Base-by-base conservation (phyloP, 2,888 invertebrate species). In the Lasioglossum lativentre region DNA sequence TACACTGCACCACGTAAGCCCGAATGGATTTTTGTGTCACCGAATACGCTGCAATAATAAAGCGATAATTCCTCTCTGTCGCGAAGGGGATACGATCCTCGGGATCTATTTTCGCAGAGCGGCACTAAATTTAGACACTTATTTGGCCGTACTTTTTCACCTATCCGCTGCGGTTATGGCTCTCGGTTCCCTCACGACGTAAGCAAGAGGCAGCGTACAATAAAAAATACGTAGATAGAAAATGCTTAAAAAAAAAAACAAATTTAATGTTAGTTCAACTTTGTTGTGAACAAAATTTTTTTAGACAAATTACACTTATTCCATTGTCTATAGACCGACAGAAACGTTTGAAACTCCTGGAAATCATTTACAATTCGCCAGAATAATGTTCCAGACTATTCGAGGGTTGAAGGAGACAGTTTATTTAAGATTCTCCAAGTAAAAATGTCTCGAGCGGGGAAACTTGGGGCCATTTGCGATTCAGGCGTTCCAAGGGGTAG, bases 11-110 rank as follows among this genome's bases (percentile, higher is more conserved):
- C 90, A 90, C 86, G 89, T 85, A 79, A 88, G 81, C 80, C 86
- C 87, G 75, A 88, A 86, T 91, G 88, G 87, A 79, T 87, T 91
- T 92, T 93, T 91, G 89, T 90, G 89, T 91, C 91, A 90, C 83
- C 81, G 78, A 77, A 81, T 74, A 34, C 74, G 40, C 16, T 56
- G 80, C 83, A 71, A 73, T 84, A 79, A 89, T 88, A 86, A 90
- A 83, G 71, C 72, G 80, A 76, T 82, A 82, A 72, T 79, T 75
- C 63, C 63, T 14, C 40, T 40, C 12, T 10, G 27, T 16, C 63
- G 76, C 30, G 12, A 23, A 47, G 14, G 47, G 40, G 27, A 19
- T 45, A 38, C 27, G 38, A 63, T 30, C 40, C 52, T 38, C 47
- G 66, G 34, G 14, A 5, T 68, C 68, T 82, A 80, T 82, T 68